A percentile compares a stretch with the other conserved stretches of the same genome.
phyloP scores from a whole-genome alignment of 1,140 invertebrate genomes.

The Brachystomella parvula region DNA sequence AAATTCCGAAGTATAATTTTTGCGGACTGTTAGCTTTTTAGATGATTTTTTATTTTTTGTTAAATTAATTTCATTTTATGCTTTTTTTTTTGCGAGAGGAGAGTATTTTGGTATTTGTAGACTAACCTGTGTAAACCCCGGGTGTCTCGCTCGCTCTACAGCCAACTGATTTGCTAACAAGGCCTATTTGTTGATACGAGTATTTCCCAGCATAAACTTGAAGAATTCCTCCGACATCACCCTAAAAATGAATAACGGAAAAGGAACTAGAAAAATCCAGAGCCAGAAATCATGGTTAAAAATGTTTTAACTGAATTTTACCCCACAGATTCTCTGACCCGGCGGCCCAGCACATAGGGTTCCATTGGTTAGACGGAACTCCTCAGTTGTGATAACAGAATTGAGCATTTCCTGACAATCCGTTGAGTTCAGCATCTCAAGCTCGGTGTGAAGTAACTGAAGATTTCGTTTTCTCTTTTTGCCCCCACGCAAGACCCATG shows the following conservation, averaged over 20 bases:
- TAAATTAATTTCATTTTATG: not conserved
- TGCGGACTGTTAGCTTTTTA: not conserved
- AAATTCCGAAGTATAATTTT: not conserved
- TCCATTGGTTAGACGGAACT: not conserved
- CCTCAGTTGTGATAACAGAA: not conserved
- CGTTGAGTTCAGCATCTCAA: not conserved
- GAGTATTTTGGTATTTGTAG: not conserved
- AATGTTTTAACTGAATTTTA: not conserved
- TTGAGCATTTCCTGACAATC: not conserved
- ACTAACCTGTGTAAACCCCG: slow-evolving; percentile 1
- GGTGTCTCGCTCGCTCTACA: not conserved
- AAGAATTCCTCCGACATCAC: not conserved
- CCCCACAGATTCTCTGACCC: not conserved
- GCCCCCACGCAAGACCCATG: not conserved
- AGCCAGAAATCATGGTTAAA: not conserved
- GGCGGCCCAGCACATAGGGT: not conserved
- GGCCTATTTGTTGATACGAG: not conserved
- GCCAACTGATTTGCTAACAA: not conserved
- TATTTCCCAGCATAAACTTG: not conserved
- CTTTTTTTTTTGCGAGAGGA: not conserved
- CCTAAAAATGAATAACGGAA: not conserved
- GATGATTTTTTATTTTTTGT: not conserved
- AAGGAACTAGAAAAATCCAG: not conserved
- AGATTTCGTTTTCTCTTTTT: not conserved
- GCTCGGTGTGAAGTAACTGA: not conserved